A percentile compares a stretch with the other conserved stretches of the same genome.
phyloP scores from a whole-genome alignment of 2,113 vertebrate species.

The Hydrochoerus hydrochaeris region DNA sequence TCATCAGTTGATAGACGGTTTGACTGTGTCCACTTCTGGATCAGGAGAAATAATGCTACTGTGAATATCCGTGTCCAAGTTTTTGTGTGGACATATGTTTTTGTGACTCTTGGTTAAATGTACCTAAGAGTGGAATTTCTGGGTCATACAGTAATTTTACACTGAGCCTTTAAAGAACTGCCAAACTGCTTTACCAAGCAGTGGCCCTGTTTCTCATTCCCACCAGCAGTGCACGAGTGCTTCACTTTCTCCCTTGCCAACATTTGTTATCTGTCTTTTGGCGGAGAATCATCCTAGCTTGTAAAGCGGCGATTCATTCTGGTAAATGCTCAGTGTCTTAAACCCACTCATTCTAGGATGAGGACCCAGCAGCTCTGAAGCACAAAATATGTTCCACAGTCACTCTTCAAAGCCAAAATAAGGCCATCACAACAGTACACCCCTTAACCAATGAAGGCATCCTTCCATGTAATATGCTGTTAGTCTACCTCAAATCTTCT shows the following conservation, averaged over 20 bases:
- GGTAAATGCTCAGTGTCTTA: neutral
- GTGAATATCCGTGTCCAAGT: neutral
- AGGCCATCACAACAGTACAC: neutral
- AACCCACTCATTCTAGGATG: neutral
- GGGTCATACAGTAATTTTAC: neutral
- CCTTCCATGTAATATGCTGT: neutral
- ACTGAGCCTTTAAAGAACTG: neutral
- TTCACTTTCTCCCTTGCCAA: neutral
- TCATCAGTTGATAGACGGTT: neutral
- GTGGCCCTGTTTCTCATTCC: neutral
- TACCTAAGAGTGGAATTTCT: neutral
- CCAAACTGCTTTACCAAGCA: neutral
- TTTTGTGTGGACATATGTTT: neutral
- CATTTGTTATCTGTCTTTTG: neutral
- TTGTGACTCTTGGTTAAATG: neutral
- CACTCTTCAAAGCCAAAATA: slow-evolving; percentile 49
- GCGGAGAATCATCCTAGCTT: neutral
- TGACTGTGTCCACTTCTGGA: neutral
- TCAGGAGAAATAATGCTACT: neutral
- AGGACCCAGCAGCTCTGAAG: neutral
- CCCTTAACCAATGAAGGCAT: slow-evolving; percentile 6
- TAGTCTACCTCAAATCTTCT: slow-evolving; percentile 1
- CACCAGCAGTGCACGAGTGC: neutral
- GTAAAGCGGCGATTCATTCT: neutral
- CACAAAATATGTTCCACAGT: neutral